A percentile compares a stretch with the other conserved stretches of the same genome.
These are phyloP conservation scores for Ondatra zibethicus DNA, from an alignment of 2,113 vertebrate species.

Conservation along the genomic window DNA sequence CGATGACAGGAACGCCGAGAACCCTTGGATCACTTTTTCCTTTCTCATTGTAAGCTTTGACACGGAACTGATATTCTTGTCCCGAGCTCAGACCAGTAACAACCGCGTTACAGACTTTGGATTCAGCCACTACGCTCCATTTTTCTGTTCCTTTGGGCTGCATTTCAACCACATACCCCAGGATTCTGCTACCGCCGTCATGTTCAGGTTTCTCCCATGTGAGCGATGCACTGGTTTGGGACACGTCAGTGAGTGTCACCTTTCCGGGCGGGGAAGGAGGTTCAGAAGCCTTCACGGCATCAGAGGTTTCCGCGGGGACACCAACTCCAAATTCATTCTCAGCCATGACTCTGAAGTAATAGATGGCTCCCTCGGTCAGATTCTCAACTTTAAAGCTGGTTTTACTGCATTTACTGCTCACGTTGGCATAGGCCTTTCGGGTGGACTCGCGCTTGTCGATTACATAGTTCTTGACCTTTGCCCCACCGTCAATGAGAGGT, in stretches of 20 bases:
- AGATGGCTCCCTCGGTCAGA: slow-evolving; percentile 94
- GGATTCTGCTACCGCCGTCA: slow-evolving; percentile 97
- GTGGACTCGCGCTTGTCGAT: slow-evolving; percentile 98
- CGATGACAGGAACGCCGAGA: slow-evolving; percentile 94
- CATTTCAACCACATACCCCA: slow-evolving; percentile 98
- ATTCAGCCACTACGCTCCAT: slow-evolving; percentile 93
- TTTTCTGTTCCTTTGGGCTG: slow-evolving; percentile 94
- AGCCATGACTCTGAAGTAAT: slow-evolving; percentile 99
- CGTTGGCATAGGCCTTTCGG: slow-evolving; percentile 95
- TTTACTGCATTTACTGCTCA: slow-evolving; percentile 95
- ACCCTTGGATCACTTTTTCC: slow-evolving; percentile 96
- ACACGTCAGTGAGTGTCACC: slow-evolving; percentile 95
- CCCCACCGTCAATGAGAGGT: slow-evolving; percentile 95
- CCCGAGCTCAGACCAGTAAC: slow-evolving; percentile 94
- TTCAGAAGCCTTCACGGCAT: slow-evolving; percentile 95
- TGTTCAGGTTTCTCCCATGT: slow-evolving; percentile 98
- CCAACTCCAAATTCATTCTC: slow-evolving; percentile 99
- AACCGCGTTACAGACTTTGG: slow-evolving; percentile 94
- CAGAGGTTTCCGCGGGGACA: slow-evolving; percentile 91
- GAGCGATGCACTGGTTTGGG: slow-evolving; percentile 94
- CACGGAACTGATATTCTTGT: slow-evolving; percentile 95
- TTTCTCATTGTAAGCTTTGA: slow-evolving; percentile 97
- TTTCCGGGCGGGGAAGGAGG: slow-evolving; percentile 96
- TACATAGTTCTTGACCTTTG: slow-evolving; percentile 97
- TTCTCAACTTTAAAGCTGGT: slow-evolving; percentile 96